These are phyloP conservation scores for Timandra comae DNA, from an alignment of 2,888 invertebrate genomes.

Conservation along the genomic window DNA sequence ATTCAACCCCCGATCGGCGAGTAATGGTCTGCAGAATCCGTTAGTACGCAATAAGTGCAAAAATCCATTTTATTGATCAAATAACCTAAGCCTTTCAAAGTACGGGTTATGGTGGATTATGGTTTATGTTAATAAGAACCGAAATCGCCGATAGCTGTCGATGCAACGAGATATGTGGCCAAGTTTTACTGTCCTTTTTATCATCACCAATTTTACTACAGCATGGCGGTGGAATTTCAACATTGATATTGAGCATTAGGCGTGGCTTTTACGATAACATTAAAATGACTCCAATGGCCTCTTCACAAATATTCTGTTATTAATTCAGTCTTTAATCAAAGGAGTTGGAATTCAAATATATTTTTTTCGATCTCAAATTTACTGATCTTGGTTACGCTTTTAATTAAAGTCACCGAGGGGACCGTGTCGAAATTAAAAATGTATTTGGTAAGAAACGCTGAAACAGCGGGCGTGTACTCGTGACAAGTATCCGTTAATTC, in stretches of 20 bases:
- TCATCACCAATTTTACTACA: background rate
- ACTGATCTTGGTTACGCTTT: constrained; percentile 11
- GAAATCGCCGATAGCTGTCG: constrained; percentile 1
- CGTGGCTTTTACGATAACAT: background rate
- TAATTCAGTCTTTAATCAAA: background rate
- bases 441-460: constrained; percentile 42
- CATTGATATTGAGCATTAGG: background rate
- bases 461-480: constrained; percentile 46
- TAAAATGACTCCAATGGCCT: background rate
- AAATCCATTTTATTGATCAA: constrained; percentile 21
- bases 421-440: constrained; percentile 32
- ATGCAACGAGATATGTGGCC: constrained; percentile 9
- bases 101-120: constrained; percentile 3
- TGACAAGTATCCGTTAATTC: constrained; percentile 58
- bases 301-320: background rate
- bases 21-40: constrained; percentile 23
- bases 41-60: constrained; percentile 19
- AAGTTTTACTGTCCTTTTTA: background rate
- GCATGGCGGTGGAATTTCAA: background rate
- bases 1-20: constrained; percentile 19
- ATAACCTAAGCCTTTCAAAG: constrained; percentile 1
- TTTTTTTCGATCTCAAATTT: constrained; percentile 8
- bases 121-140: constrained; percentile 3
- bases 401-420: constrained; percentile 25
- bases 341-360: background rate